phyloP scores from a whole-genome alignment of 2,113 vertebrate species.

The Herpailurus yagouaroundi region DNA sequence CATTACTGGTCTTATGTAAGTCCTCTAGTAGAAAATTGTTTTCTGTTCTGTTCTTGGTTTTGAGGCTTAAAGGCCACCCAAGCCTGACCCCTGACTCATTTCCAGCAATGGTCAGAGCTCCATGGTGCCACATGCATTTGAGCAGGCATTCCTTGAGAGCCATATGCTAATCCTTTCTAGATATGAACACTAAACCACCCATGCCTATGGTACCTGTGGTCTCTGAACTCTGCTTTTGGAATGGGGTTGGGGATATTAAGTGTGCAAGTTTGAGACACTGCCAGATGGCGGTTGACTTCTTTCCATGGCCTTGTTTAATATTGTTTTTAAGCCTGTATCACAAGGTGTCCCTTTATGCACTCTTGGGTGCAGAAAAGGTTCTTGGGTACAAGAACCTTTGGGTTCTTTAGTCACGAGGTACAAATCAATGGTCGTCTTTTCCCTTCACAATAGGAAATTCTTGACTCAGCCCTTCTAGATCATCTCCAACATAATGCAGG shows the following conservation, averaged over 20 bases:
- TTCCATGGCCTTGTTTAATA: background rate
- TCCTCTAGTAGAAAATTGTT: background rate
- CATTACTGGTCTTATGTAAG: background rate
- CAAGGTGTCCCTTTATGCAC: background rate
- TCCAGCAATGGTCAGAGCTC: constrained; percentile 56
- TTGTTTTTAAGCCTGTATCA: background rate
- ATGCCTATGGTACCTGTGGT: background rate
- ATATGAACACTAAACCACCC: background rate
- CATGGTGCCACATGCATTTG: background rate
- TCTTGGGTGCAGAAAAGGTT: background rate
- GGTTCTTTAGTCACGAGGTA: background rate
- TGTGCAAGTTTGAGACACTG: background rate
- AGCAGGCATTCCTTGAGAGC: background rate
- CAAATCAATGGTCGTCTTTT: background rate
- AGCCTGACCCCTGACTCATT: constrained; percentile 68
- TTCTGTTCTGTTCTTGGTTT: background rate
- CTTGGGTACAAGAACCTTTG: background rate
- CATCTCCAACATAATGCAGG: background rate
- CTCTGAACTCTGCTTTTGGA: background rate
- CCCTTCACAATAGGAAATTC: background rate
- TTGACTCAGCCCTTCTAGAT: background rate
- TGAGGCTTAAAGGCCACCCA: constrained; percentile 47
- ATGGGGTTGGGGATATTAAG: background rate
- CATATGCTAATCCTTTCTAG: background rate
- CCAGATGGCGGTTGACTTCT: background rate